These are phyloP conservation scores for Perizoma affinitatum DNA, from an alignment of 2,888 invertebrate genomes.

Conservation along the genomic window DNA sequence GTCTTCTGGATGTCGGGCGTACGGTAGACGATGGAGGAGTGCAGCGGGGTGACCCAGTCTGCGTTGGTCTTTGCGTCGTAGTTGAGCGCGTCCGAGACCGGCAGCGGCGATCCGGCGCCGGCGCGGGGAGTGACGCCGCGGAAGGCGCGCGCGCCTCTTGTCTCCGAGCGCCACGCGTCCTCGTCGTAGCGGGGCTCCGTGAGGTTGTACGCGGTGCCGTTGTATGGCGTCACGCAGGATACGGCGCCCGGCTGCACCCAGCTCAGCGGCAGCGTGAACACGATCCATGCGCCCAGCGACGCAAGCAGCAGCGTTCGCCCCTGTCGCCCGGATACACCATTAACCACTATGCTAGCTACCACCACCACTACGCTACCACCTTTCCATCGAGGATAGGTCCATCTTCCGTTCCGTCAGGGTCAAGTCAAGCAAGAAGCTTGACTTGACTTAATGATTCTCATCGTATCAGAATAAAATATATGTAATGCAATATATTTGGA, in stretches of 20 bases:
- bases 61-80: conserved; percentile 88
- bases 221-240: conserved; percentile 88
- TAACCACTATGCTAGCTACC: too few relatives aligned
- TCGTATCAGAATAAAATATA: too few relatives aligned
- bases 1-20: conserved; percentile 96
- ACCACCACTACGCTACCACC: too few relatives aligned
- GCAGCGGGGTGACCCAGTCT: conserved; percentile 94
- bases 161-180: conserved; percentile 49
- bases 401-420: neutral
- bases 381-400: too few relatives aligned
- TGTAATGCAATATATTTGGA: too few relatives aligned
- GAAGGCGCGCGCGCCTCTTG: conserved; percentile 53
- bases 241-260: conserved; percentile 97
- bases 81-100: conserved; percentile 90
- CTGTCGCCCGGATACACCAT: conserved; percentile 20
- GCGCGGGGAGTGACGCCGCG: conserved; percentile 52
- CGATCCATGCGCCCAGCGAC: conserved; percentile 97
- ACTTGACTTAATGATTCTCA: too few relatives aligned
- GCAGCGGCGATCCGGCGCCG: conserved; percentile 86
- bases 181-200: conserved; percentile 84
- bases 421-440: too few relatives aligned
- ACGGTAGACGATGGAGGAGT: conserved; percentile 96
- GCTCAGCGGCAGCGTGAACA: conserved; percentile 97
- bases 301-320: conserved; percentile 94
- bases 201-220: conserved; percentile 85